Evolutionary conservation across 2,888 invertebrate genomes (phyloP).

Genomic region (Sinodicranocentrus sp.): DNA sequence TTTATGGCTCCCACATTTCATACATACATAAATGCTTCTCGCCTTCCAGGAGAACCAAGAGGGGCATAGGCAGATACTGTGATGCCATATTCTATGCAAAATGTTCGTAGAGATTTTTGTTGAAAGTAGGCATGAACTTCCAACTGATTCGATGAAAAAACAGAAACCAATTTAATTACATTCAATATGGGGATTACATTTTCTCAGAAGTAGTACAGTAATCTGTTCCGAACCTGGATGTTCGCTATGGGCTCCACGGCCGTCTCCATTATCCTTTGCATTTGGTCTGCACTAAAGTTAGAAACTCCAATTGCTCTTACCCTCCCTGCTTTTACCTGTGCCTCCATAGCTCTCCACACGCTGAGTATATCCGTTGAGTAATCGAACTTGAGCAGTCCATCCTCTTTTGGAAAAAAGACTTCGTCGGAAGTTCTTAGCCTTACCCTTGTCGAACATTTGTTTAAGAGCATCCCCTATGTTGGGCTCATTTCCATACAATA

Average conservation of each 20-base stretch:
- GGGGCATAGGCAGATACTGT: constrained; percentile 88
- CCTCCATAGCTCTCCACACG: constrained; percentile 85
- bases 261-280: constrained; percentile 83
- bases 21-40: constrained; percentile 54
- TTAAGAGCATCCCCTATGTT: constrained; percentile 86
- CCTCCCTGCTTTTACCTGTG: constrained; percentile 84
- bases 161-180: no score
- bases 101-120: constrained; percentile 82
- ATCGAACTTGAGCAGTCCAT: constrained; percentile 68
- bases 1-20: no score
- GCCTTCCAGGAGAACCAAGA: constrained; percentile 78
- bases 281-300: constrained; percentile 88
- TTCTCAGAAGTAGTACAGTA: no score
- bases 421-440: constrained; percentile 82
- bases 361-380: constrained; percentile 82
- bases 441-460: constrained; percentile 85
- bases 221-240: constrained; percentile 77
- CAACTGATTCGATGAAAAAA: constrained; percentile 78
- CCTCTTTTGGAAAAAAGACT: constrained; percentile 79
- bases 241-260: constrained; percentile 83
- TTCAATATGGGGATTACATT: no score
- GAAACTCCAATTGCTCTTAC: constrained; percentile 91
- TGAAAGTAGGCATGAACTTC: constrained; percentile 90
- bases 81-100: constrained; percentile 84
- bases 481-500: constrained; percentile 87